Percentiles rank a stretch among this genome's conserved stretches.
Conservation (phyloP, 2,888 invertebrate species). For the Archips crataeganus region DNA sequence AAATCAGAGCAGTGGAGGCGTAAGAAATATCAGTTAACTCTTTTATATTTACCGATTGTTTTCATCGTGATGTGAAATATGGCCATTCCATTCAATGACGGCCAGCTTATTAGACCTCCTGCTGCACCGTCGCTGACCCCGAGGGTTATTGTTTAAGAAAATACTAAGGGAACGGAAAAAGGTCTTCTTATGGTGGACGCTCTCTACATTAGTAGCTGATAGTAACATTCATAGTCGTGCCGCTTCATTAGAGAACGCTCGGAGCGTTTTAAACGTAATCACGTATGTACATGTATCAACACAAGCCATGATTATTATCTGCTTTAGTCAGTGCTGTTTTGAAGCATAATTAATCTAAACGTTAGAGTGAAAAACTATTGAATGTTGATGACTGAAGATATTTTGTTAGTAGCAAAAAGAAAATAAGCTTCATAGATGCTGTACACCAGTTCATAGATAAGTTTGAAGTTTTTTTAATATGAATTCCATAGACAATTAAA, state of each 20-base stretch:
- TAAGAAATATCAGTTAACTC: conserved; percentile 59
- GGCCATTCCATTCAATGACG: conserved; percentile 50
- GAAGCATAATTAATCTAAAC: neutral
- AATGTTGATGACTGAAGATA: neutral
- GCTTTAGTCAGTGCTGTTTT: neutral
- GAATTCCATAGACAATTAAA: no score
- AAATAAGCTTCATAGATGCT: conserved; percentile 32
- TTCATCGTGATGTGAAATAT: conserved; percentile 64
- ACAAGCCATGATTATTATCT: neutral
- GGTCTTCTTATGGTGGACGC: conserved; percentile 50
- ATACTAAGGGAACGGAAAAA: neutral
- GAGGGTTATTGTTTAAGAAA: conserved; percentile 19
- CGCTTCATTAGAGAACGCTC: conserved; percentile 64
- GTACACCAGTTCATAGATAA: conserved; percentile 11
- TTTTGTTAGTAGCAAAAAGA: neutral
- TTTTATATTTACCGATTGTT: conserved; percentile 70
- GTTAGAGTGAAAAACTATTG: conserved; percentile 2
- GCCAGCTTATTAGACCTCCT: conserved; percentile 51
- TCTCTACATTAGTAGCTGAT: conserved; percentile 60
- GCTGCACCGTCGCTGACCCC: conserved; percentile 11
- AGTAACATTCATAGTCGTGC: conserved; percentile 60
- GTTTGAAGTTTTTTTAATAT: no score
- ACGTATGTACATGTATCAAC: conserved; percentile 41
- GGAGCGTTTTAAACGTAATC: conserved; percentile 62
- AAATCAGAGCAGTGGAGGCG: conserved; percentile 61